A percentile compares a stretch with the other conserved stretches of the same genome.
Conservation (phyloP, 2,888 invertebrate genomes). For the Brenthis daphne region DNA sequence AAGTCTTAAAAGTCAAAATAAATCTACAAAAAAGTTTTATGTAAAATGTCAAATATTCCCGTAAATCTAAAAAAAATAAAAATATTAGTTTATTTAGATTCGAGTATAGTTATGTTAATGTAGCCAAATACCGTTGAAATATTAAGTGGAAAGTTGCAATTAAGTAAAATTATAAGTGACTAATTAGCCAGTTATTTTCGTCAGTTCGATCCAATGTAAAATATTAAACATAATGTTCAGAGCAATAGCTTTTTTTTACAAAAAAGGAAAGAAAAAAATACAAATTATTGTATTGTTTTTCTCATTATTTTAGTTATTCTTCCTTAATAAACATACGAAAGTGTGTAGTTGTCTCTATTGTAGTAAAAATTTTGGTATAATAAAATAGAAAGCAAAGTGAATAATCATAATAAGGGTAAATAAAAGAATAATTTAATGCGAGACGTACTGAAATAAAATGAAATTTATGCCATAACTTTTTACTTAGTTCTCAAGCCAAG, state of each 20-base stretch:
- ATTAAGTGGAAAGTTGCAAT: conserved; percentile 1
- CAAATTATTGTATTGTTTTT: no score
- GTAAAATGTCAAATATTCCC: no score
- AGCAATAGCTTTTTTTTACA: no score
- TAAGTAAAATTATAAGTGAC: conserved; percentile 6
- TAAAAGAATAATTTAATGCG: conserved; percentile 1
- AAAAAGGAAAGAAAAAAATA: no score
- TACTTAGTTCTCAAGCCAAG: background rate
- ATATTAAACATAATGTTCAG: no score
- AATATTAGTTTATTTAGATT: background rate
- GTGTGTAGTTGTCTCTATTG: no score
- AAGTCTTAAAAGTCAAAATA: no score
- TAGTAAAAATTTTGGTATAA: background rate
- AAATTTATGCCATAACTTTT: conserved; percentile 13
- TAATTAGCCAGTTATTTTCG: background rate
- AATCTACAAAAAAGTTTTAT: no score
- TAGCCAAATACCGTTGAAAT: conserved; percentile 3
- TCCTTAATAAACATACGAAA: no score
- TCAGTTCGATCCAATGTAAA: background rate
- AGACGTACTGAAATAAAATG: conserved; percentile 1
- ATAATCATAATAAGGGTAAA: background rate
- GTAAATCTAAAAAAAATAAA: no score
- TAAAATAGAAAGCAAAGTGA: background rate
- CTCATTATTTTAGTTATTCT: no score
- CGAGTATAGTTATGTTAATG: background rate